These are phyloP conservation scores for Perdita meconis DNA, from an alignment of 2,888 invertebrate genomes.

Conservation along the genomic window DNA sequence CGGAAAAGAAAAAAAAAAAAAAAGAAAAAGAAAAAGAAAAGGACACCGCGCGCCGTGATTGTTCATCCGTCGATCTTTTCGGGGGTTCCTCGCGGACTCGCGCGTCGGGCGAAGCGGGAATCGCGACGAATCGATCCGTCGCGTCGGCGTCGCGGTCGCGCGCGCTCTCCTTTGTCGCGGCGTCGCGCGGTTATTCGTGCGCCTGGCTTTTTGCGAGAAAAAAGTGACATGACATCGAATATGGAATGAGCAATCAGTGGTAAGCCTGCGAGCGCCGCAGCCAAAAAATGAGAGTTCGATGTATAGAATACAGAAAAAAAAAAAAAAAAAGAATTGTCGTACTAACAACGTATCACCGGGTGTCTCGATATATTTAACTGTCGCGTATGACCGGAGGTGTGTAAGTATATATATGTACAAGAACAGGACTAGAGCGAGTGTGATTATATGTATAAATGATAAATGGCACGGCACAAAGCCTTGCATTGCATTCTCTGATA, in stretches of 20 bases:
- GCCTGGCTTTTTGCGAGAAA: slow-evolving; percentile 69
- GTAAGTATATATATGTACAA: slow-evolving; percentile 70
- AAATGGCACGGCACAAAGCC: slow-evolving; percentile 74
- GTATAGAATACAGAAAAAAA: no score
- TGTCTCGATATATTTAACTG: slow-evolving; percentile 60
- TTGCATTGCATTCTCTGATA: slow-evolving; percentile 72
- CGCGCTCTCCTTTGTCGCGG: slow-evolving; percentile 40
- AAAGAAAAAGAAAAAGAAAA: no score
- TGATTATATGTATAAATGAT: slow-evolving; percentile 76
- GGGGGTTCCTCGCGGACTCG: slow-evolving; percentile 1
- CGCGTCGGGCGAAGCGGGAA: slow-evolving; percentile 9
- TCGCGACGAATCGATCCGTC: slow-evolving; percentile 13
- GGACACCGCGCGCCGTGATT: not conserved
- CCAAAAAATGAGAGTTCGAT: slow-evolving; percentile 71
- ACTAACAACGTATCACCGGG: slow-evolving; percentile 63
- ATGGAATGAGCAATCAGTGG: slow-evolving; percentile 82
- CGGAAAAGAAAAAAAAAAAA: no score
- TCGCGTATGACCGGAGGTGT: slow-evolving; percentile 65
- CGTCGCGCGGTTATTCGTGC: slow-evolving; percentile 72
- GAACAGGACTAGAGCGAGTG: slow-evolving; percentile 75
- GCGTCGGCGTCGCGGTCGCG: slow-evolving; percentile 40
- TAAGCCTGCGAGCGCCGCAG: slow-evolving; percentile 83
- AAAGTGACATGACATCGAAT: slow-evolving; percentile 73
- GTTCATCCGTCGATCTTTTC: slow-evolving; percentile 1
- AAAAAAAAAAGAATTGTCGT: slow-evolving; percentile 43